Evolutionary conservation across 2,797 vertebrate species (phyloP).

Genomic region (Alfaro cultratus): DNA sequence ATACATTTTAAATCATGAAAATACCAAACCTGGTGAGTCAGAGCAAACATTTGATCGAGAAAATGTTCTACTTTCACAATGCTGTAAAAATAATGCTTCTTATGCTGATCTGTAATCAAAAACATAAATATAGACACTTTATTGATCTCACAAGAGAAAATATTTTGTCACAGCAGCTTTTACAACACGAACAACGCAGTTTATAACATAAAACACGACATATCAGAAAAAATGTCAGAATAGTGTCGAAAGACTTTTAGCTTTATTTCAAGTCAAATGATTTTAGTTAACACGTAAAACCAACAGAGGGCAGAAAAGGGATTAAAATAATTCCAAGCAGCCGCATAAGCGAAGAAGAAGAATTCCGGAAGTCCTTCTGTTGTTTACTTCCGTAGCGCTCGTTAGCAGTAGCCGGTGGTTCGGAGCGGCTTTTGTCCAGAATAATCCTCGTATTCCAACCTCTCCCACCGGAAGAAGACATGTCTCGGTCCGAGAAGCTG

Average conservation of each 20-base stretch:
- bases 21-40: background rate
- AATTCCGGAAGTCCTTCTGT: background rate
- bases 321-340: background rate
- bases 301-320: background rate
- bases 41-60: background rate
- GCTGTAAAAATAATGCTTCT: background rate
- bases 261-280: background rate
- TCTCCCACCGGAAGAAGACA: background rate
- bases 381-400: background rate
- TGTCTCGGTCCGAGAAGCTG: slow-evolving; percentile 31
- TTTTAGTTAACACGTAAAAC: background rate
- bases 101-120: background rate
- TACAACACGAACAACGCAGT: background rate
- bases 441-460: background rate
- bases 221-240: background rate
- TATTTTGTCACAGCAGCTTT: too few species aligned
- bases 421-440: background rate
- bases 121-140: background rate
- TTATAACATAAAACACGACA: background rate
- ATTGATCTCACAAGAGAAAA: too few species aligned
- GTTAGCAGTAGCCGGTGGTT: background rate
- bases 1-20: background rate
- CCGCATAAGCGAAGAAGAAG: slow-evolving; percentile 15
- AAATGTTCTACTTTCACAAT: background rate
- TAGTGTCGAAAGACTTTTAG: background rate